Evolutionary conservation across 2,797 vertebrate species (phyloP).

Genomic region (Calcarius lapponicus): DNA sequence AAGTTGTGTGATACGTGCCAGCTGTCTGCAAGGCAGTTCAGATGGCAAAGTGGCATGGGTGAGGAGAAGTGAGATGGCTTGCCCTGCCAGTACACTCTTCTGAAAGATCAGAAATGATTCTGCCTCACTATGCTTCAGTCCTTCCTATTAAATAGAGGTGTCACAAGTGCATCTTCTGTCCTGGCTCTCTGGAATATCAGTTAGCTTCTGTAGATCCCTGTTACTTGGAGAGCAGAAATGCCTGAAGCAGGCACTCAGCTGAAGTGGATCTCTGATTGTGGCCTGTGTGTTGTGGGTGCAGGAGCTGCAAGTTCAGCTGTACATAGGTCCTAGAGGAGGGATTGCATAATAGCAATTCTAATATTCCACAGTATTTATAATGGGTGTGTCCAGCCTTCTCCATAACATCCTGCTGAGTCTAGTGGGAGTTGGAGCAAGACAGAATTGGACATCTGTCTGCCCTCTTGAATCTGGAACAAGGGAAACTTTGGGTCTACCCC

Average conservation of each 20-base stretch:
- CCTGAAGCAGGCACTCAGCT: neutral
- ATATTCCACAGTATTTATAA: neutral
- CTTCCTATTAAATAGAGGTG: neutral
- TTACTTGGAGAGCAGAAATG: neutral
- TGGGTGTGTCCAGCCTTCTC: neutral
- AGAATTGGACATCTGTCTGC: neutral
- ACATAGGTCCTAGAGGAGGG: neutral
- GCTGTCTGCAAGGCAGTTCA: neutral
- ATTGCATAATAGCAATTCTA: neutral
- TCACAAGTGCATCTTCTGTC: neutral
- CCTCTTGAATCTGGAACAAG: neutral
- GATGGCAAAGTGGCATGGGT: neutral
- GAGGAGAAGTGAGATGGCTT: neutral
- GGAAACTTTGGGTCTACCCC: neutral
- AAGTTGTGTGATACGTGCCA: neutral
- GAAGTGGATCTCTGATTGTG: accelerated
- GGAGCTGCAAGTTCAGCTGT: neutral
- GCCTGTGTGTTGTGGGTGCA: neutral
- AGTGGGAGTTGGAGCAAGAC: neutral
- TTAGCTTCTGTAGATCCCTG: neutral
- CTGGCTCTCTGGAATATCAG: neutral
- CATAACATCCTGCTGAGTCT: neutral
- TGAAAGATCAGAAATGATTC: neutral
- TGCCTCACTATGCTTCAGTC: neutral
- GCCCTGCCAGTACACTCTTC: accelerated